Percentiles rank a stretch among this genome's conserved stretches.
These are phyloP conservation scores for Polypterus senegalus DNA, from an alignment of 2,113 vertebrate genomes.

Conservation along the genomic window DNA sequence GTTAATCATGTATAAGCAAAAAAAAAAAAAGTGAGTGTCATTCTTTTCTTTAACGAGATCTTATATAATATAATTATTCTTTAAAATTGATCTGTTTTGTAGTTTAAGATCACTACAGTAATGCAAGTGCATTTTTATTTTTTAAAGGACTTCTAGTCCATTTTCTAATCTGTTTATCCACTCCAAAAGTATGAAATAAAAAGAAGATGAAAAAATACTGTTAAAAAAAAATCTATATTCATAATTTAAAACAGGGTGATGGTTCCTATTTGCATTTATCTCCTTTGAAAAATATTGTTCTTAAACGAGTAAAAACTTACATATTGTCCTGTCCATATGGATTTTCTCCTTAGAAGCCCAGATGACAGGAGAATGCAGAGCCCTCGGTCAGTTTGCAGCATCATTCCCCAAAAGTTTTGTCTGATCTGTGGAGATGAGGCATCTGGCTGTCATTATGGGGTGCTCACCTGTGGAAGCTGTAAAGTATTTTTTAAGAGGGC, in stretches of 20 bases:
- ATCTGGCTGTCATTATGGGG: conserved; percentile 92
- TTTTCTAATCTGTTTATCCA: no score
- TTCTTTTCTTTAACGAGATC: no score
- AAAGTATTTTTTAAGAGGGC: conserved; percentile 98
- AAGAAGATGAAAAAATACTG: no score
- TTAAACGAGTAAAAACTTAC: background rate
- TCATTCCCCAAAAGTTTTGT: conserved; percentile 78
- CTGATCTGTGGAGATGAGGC: conserved; percentile 92
- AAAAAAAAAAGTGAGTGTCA: no score
- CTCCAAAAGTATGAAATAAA: no score
- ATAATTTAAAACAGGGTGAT: background rate
- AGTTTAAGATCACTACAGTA: no score
- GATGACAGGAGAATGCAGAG: conserved; percentile 48
- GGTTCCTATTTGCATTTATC: background rate
- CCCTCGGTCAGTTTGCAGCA: conserved; percentile 53
- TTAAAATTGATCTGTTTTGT: no score
- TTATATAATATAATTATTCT: no score
- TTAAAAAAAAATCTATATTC: background rate
- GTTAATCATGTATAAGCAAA: no score
- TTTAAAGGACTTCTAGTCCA: no score
- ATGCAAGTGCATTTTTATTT: no score
- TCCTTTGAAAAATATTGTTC: background rate
- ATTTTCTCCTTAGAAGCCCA: conserved; percentile 38
- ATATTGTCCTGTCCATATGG: background rate
- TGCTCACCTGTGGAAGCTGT: conserved; percentile 93